A percentile compares a stretch with the other conserved stretches of the same genome.
These are phyloP conservation scores for Platysternon megacephalum DNA, from an alignment of 2,113 vertebrate genomes.

Conservation along the genomic window DNA sequence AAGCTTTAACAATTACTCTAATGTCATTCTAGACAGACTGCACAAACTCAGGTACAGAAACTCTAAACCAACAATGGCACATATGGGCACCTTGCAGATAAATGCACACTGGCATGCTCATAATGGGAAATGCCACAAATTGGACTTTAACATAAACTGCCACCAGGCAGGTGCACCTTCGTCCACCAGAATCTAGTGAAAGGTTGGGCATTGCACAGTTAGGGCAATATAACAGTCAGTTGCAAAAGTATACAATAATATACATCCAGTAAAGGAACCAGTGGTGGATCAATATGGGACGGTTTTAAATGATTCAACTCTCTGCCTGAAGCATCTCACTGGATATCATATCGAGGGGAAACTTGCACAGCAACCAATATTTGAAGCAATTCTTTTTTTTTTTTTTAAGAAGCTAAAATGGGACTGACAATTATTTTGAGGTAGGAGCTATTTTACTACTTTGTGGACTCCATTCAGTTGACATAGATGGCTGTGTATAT, in stretches of 20 bases:
- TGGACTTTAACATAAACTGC: not conserved
- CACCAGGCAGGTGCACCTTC: not conserved
- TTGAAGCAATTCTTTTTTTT: not conserved
- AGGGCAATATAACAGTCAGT: not conserved
- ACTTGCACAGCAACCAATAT: not conserved
- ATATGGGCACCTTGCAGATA: not conserved
- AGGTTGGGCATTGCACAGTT: accelerated
- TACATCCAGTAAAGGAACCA: not conserved
- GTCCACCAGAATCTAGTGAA: not conserved
- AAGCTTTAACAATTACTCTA: not conserved
- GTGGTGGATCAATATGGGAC: not conserved
- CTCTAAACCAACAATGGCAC: not conserved
- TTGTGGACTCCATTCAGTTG: not conserved
- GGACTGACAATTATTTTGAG: not conserved
- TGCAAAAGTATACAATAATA: not conserved
- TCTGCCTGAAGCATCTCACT: not conserved
- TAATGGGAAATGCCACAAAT: not conserved
- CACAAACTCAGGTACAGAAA: not conserved
- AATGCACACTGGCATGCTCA: not conserved
- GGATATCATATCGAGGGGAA: not conserved
- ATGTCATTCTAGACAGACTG: not conserved
- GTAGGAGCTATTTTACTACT: not conserved
- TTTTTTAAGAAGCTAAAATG: not conserved
- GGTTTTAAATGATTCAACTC: not conserved
- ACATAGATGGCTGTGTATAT: not conserved